Percentiles rank a stretch among this genome's conserved stretches.
These are phyloP conservation scores for Drosophila busckii DNA, from an alignment of 1,140 invertebrate genomes.

Conservation along the genomic window DNA sequence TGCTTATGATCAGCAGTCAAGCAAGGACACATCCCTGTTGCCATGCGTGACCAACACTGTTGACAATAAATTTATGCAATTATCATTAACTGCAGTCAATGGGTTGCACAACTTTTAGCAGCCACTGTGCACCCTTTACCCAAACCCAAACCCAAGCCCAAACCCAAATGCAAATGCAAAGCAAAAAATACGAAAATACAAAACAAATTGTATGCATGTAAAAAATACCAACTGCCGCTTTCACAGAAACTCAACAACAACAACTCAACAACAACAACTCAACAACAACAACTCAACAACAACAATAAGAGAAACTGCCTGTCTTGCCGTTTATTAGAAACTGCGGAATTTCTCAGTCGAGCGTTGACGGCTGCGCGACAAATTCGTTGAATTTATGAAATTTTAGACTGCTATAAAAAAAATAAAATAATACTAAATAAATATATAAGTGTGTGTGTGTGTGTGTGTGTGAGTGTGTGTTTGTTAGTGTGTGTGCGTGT, in stretches of 20 bases:
- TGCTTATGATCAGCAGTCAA: slow-evolving; percentile 35
- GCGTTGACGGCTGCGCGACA: slow-evolving; percentile 36
- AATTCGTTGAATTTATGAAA: slow-evolving; percentile 75
- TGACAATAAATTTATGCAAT: slow-evolving; percentile 61
- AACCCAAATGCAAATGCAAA: no score
- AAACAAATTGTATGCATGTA: no score
- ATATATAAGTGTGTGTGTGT: no score
- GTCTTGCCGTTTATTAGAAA: slow-evolving; percentile 51
- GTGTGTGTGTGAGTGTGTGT: no score
- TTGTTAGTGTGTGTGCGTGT: no score
- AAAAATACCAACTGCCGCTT: no score
- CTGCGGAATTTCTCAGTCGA: slow-evolving; percentile 39
- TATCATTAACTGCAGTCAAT: slow-evolving; percentile 31
- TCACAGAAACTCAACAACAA: slow-evolving; percentile 18
- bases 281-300: slow-evolving; percentile 13
- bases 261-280: slow-evolving; percentile 4
- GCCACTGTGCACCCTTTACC: slow-evolving; percentile 13
- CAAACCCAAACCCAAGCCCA: no score
- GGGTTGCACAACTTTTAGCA: slow-evolving; percentile 16
- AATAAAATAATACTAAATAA: slow-evolving; percentile 1
- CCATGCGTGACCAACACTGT: slow-evolving; percentile 50
- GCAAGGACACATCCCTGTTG: slow-evolving; percentile 29
- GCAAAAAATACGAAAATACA: no score
- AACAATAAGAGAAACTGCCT: slow-evolving; percentile 39
- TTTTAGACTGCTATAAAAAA: slow-evolving; percentile 44